Evolutionary conservation across 2,888 invertebrate species (phyloP).

Genomic region (Eremobia ochroleuca): DNA sequence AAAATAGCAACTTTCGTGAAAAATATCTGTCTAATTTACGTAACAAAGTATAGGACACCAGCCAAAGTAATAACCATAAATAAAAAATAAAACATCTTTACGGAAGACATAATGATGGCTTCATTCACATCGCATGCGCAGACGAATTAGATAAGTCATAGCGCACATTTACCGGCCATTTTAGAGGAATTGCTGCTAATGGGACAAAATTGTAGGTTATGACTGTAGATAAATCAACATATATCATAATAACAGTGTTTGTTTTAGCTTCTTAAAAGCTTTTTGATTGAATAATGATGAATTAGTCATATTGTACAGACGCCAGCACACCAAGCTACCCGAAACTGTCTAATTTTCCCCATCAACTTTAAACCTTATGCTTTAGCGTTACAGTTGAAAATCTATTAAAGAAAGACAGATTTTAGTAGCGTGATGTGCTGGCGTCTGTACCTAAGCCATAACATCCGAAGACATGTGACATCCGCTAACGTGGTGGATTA

Average conservation of each 20-base stretch:
- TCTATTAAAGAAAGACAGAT: no score
- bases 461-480: no score
- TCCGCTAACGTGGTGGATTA: no score
- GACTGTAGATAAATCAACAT: no score
- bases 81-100: background rate
- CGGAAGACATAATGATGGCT: conserved; percentile 16
- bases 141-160: conserved; percentile 52
- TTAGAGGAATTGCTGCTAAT: conserved; percentile 46
- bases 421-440: no score
- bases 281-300: background rate
- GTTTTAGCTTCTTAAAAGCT: background rate
- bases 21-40: background rate
- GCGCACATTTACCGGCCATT: conserved; percentile 28
- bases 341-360: no score
- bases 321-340: no score
- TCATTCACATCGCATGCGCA: conserved; percentile 37
- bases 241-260: background rate
- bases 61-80: background rate
- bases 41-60: background rate
- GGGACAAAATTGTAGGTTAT: conserved; percentile 25
- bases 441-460: no score
- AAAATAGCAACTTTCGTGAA: background rate
- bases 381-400: no score
- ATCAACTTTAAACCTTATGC: no score
- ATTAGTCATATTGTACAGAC: no score